Evolutionary conservation across 2,113 vertebrate species (phyloP).

Genomic region (Spea multiplicata): DNA sequence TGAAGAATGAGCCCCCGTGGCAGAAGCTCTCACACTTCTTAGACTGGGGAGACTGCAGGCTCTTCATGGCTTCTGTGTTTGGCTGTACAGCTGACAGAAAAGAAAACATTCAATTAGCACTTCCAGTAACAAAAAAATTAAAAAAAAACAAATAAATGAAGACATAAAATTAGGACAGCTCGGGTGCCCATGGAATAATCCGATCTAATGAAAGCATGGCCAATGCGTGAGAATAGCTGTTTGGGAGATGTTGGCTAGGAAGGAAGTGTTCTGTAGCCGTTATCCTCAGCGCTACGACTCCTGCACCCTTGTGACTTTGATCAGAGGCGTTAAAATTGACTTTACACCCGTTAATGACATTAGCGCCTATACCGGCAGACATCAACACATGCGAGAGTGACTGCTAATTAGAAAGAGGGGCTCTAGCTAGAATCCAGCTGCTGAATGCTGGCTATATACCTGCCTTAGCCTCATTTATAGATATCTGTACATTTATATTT

Average conservation of each 20-base stretch:
- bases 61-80: not conserved
- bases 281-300: constrained; percentile 8
- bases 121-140: not conserved
- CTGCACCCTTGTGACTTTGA: constrained; percentile 39
- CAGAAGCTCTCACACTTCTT: constrained; percentile 7
- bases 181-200: constrained; percentile 1
- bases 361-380: constrained; percentile 34
- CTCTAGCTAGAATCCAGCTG: not conserved
- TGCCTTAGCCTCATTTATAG: too few relatives aligned
- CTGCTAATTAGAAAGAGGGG: constrained; percentile 26
- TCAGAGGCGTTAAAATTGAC: constrained; percentile 34
- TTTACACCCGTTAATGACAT: constrained; percentile 43
- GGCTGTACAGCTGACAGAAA: not conserved
- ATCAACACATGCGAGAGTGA: constrained; percentile 31
- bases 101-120: constrained; percentile 36
- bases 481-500: too few relatives aligned
- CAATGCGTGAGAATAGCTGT: constrained; percentile 24
- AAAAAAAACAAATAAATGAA: constrained; percentile 23
- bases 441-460: too few relatives aligned
- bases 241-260: not conserved
- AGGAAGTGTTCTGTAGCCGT: not conserved
- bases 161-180: constrained; percentile 25
- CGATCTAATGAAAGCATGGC: constrained; percentile 34
- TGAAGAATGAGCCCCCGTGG: constrained; percentile 25
- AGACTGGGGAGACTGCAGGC: not conserved